Evolutionary conservation across 2,888 invertebrate species (phyloP).

Genomic region (Spisula subtruncata): DNA sequence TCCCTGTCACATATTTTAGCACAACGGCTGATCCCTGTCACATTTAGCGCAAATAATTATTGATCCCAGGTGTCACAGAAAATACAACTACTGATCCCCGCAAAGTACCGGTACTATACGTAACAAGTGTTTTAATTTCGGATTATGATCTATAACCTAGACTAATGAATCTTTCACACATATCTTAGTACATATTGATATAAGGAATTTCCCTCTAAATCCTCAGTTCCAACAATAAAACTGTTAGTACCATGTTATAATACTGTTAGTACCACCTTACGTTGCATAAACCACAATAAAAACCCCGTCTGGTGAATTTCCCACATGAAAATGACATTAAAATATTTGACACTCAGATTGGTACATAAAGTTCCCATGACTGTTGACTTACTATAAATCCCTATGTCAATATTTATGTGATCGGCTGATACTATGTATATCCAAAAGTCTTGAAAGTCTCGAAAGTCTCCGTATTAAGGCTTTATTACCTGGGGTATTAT

Average conservation of each 20-base stretch:
- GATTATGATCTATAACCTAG: background rate
- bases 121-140: background rate
- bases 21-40: too few relatives aligned
- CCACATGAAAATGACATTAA: constrained; percentile 23
- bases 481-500: background rate
- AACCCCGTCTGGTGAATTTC: background rate
- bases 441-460: too few relatives aligned
- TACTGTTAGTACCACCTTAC: background rate
- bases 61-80: too few relatives aligned
- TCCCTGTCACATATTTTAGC: too few relatives aligned
- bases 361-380: background rate
- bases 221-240: background rate
- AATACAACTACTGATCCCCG: background rate
- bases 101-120: background rate
- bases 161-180: constrained; percentile 3
- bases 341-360: constrained; percentile 14
- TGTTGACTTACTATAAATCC: constrained; percentile 60
- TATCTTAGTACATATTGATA: constrained; percentile 11
- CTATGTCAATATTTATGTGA: constrained; percentile 57
- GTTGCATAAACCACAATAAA: background rate
- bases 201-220: background rate
- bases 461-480: background rate
- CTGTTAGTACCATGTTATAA: too few relatives aligned
- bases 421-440: constrained; percentile 56
- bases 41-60: too few relatives aligned